phyloP scores from a whole-genome alignment of 1,140 invertebrate genomes.

The Neodiprion lecontei region DNA sequence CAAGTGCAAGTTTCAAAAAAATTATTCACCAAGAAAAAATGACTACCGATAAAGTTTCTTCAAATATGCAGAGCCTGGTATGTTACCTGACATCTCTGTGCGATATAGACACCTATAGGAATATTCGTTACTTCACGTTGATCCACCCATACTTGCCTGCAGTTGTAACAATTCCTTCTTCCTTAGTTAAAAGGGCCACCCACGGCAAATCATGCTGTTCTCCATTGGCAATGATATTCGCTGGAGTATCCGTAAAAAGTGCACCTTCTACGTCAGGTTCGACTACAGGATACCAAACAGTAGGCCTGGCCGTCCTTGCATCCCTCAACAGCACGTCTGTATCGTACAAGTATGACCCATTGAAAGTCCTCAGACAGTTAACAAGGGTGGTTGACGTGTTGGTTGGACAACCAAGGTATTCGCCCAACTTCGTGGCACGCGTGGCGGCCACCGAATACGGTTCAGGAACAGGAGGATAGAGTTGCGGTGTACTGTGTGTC shows the following conservation, averaged over 20 bases:
- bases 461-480: background rate
- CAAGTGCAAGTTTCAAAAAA: too few relatives aligned
- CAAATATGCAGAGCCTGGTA: too few relatives aligned
- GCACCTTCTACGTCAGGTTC: conserved; percentile 65
- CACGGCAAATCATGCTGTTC: conserved; percentile 63
- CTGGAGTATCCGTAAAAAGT: conserved; percentile 63
- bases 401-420: conserved; percentile 63
- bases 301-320: conserved; percentile 37
- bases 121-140: background rate
- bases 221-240: conserved; percentile 49
- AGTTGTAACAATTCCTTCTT: conserved; percentile 68
- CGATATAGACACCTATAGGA: too few relatives aligned
- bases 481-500: background rate
- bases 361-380: conserved; percentile 64
- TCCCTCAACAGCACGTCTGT: conserved; percentile 66
- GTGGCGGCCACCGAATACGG: background rate
- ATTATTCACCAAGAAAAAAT: too few relatives aligned
- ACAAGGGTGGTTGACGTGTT: conserved; percentile 58
- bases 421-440: conserved; percentile 54
- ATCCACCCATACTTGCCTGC: conserved; percentile 52
- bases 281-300: conserved; percentile 56
- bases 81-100: too few relatives aligned
- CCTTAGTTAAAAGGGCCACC: conserved; percentile 66
- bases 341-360: conserved; percentile 63
- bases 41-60: too few relatives aligned